These are phyloP conservation scores for Gymnoscelis rufifasciata DNA, from an alignment of 2,888 invertebrate genomes.

Conservation along the genomic window DNA sequence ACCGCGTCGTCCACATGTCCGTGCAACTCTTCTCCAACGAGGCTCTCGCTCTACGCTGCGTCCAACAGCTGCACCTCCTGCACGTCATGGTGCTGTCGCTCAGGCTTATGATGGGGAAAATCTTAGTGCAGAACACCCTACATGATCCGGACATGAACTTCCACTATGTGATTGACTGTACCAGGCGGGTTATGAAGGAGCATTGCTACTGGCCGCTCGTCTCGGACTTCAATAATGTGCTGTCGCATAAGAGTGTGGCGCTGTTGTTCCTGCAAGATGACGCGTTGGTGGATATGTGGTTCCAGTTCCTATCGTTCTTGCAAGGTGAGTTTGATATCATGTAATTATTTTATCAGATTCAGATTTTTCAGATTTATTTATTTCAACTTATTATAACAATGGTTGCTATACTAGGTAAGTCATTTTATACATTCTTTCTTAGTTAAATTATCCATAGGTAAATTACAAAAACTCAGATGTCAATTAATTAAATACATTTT, in stretches of 20 bases:
- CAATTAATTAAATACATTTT: no score
- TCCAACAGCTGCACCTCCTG: conserved; percentile 91
- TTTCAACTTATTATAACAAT: no score
- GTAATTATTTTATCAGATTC: background rate
- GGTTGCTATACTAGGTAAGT: no score
- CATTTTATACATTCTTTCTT: no score
- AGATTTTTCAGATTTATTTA: no score
- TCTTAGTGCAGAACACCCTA: conserved; percentile 90
- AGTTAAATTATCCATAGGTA: no score
- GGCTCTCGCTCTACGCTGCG: conserved; percentile 92
- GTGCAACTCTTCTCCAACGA: conserved; percentile 98
- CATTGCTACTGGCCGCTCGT: conserved; percentile 99
- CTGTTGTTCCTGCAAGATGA: conserved; percentile 93
- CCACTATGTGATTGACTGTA: conserved; percentile 96
- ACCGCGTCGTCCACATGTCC: conserved; percentile 97
- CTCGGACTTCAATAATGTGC: conserved; percentile 96
- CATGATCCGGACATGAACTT: conserved; percentile 89
- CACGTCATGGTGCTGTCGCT: conserved; percentile 95
- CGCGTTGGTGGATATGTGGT: conserved; percentile 96
- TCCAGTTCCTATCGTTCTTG: conserved; percentile 94
- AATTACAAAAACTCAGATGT: no score
- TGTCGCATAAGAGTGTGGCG: conserved; percentile 95
- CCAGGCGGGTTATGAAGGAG: conserved; percentile 94
- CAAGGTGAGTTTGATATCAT: conserved; percentile 82
- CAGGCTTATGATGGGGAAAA: conserved; percentile 94